Conservation (phyloP, 2,113 vertebrate genomes). For the Tenrec ecaudatus region DNA sequence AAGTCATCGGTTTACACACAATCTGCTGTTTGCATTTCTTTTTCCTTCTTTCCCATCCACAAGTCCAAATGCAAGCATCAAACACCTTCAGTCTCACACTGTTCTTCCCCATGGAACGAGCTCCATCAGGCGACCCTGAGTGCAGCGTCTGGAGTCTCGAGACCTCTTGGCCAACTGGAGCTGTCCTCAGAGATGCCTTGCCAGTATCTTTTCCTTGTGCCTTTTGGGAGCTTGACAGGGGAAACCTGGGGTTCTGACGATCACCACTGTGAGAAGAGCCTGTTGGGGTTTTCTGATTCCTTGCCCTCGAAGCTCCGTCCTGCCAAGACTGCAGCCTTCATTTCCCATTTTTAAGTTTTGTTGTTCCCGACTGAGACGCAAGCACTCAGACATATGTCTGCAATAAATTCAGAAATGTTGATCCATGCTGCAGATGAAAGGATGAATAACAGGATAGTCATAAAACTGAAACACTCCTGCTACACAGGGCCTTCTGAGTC, state of each 20-base stretch:
- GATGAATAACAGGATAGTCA: slow-evolving; percentile 80
- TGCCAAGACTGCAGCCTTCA: slow-evolving; percentile 49
- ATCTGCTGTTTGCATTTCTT: not conserved
- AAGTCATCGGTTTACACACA: not conserved
- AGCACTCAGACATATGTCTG: slow-evolving; percentile 85
- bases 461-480: slow-evolving; percentile 69
- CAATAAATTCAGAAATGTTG: slow-evolving; percentile 87
- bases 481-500: slow-evolving; percentile 38
- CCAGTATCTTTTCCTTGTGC: not conserved
- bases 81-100: rapidly evolving
- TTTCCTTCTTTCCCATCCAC: no score
- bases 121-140: rapidly evolving
- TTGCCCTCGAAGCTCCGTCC: slow-evolving; percentile 49
- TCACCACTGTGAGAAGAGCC: not conserved
- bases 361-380: slow-evolving; percentile 82
- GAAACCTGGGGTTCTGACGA: not conserved
- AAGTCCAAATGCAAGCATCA: not conserved
- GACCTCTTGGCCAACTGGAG: not conserved
- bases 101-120: not conserved
- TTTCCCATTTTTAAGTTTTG: slow-evolving; percentile 79
- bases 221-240: not conserved
- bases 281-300: not conserved
- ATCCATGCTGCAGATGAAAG: slow-evolving; percentile 85
- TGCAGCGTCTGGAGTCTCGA: not conserved
- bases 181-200: not conserved